Base-by-base conservation (phyloP, 2,113 vertebrate species). In the Thomomys bottae region DNA sequence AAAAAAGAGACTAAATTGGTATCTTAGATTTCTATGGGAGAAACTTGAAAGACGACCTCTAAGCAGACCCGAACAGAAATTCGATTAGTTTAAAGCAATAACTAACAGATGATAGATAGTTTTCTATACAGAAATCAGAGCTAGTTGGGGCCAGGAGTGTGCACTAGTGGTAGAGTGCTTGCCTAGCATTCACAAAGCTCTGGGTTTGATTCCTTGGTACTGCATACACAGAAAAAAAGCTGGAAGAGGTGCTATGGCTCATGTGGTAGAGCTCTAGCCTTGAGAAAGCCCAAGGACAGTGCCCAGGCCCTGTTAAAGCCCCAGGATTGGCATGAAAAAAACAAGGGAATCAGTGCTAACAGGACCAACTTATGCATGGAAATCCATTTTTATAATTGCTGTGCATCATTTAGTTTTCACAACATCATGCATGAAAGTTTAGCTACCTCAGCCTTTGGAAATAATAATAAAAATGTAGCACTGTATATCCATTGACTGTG, bases 391-490 rank as follows among this genome's bases (percentile, higher is more conserved):
- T 96, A 88, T 85, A 93, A 93, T 93, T 82, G 87, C 45, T 82
- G 11, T 90, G 71, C 73, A 73, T 84, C 89, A 95, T 96, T 96
- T 92, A 88, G 76, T 96, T 95, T 93, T 93, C 90, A 82, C 4
- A 87, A 63, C 28, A 63, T 82, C 85, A 95, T 89, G 78, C 73
- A 88, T 77, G 80, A 93, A 95, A 76, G 70, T 92, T 94, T 87
- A 95, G 94, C 92, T 82, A 95, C 70, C 40, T 90, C 70, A 28
- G 90, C 61, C 75, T 83, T 93, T 78, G 88, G 96, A 94, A 90
- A 96, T 95, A 97, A 94, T 59, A 95, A 95, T 67, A 94, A 96
- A 92, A 96, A 95, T 88, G 85, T 10, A 85, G 4, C 18, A 93
- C 21, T 10, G 2, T 82, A 20, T 79, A 86, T 92, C 8, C 3